phyloP scores from a whole-genome alignment of 2,113 vertebrate species.

The Hyaena hyaena region DNA sequence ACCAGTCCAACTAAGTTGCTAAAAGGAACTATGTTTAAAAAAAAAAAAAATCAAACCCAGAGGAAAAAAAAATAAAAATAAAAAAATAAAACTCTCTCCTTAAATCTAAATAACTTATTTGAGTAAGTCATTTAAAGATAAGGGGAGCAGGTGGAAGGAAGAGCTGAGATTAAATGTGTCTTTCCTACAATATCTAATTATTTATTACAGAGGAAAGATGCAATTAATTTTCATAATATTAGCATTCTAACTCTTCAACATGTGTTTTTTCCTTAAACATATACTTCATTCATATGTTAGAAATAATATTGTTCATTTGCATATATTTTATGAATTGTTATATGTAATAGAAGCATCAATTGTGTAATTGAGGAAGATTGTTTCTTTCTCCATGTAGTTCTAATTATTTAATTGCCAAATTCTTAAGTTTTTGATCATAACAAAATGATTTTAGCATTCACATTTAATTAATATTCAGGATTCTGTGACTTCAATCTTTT shows the following conservation, averaged over 20 bases:
- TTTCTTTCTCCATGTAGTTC: background rate
- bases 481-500: background rate
- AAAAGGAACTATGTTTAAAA: background rate
- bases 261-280: background rate
- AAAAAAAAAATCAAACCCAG: background rate
- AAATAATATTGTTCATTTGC: background rate
- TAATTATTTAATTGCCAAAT: background rate
- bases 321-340: background rate
- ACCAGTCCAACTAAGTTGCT: slow-evolving; percentile 32
- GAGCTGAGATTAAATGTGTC: background rate
- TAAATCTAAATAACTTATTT: background rate
- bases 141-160: background rate
- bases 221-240: background rate
- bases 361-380: background rate
- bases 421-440: background rate
- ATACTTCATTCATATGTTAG: background rate
- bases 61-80: too few relatives aligned
- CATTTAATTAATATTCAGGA: background rate
- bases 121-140: background rate
- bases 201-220: background rate
- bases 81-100: too few relatives aligned
- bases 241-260: background rate
- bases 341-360: background rate
- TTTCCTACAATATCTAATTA: background rate
- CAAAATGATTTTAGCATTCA: background rate